Evolutionary conservation across 2,113 vertebrate genomes (phyloP), one percentile per base, ranked within the genome.

Genomic region (Spilogale gracilis): DNA sequence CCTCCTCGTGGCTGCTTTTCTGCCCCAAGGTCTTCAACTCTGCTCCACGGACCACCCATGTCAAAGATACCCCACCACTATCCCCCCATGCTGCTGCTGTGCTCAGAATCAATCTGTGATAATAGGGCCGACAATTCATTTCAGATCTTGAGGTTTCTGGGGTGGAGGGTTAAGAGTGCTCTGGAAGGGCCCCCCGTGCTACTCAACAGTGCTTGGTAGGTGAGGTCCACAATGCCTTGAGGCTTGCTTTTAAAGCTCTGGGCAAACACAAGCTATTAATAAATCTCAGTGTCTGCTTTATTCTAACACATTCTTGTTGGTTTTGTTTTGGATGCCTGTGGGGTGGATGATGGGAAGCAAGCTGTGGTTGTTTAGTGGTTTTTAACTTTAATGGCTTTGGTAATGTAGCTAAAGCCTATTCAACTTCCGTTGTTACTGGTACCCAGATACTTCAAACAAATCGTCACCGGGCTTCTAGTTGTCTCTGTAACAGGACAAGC

Each of bases 331-430:
- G 13, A 85, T 85, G 74, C 94, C 97, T 95, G 89, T 16, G 27
- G 96, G 86, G 92, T 69, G 20, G 96, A 54, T 94, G 90, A 96
- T 89, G 48, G 90, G 91, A 94, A 65, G 63, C 96, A 76, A 94
- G 63, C 97, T 88, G 94, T 69, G 95, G 92, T 61, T 30, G 84
- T 85, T 96, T 58, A 63, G 84, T 85, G 88, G 92, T 84, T 91
- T 97, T 95, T 91, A 93, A 91, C 97, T 81, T 85, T 91, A 94
- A 94, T 95, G 50, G 95, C 95, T 80, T 88, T 85, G 71, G 83
- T 94, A 96, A 94, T 74, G 65, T 52, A 87, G 93, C 95, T 96
- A 27, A 94, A 67, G 80, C 87, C 54, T 82, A 71, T 83, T 88
- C 76, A 67, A 5, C 45, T 79, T 96, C 84, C 20, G 10, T 17